Evolutionary conservation across 1,140 invertebrate species (phyloP), one percentile per base, ranked within the genome.

Genomic region (Marisa cornuarietis): DNA sequence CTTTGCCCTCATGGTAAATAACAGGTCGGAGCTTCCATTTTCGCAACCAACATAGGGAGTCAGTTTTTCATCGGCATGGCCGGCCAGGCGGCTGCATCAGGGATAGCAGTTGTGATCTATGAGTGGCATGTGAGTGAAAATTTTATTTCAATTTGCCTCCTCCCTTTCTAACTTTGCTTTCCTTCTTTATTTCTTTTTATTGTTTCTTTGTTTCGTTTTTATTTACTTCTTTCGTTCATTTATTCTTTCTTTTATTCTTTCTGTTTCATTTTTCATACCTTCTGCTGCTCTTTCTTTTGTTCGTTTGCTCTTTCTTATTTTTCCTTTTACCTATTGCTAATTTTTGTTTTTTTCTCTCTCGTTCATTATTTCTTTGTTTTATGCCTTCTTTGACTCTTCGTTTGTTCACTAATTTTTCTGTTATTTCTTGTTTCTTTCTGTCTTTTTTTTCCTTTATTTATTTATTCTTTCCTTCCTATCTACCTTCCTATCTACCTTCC

Each of bases 41-140:
- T 93, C 85, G 92, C 92, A 0, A 92, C 90, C 51, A 93, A 93
- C 83, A 92, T 93, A 69, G 93, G 93, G 0, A 92, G 91, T 76
- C 92, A 92, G 3, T 92, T 93, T 85, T 93, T 93, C 82, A 92
- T 93, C 71, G 93, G 93, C 65, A 84, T 93, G 63, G 91, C 92
- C 13, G 93, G 93, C 20, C 91, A 91, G 58, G 90, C 87, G 20
- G 89, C 90, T 18, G 88, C 85, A 20, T 69, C 75, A 9, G 91
- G 90, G 13, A 76, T 93, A 51, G 92, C 88, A 52, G 91, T 92
- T 26, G 91, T 90, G 26, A 90, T 88, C 11, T 93, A 92, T 82
- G 92, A 93, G 66, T 84, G 83, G 82, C 79, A 81, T 61, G 83
- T 83, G 72, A 71, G 83, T 79, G 16, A 8, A 22, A 6, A 58